These are phyloP conservation scores for Ephialtes manifestator DNA, from an alignment of 2,888 invertebrate genomes.

Conservation along the genomic window DNA sequence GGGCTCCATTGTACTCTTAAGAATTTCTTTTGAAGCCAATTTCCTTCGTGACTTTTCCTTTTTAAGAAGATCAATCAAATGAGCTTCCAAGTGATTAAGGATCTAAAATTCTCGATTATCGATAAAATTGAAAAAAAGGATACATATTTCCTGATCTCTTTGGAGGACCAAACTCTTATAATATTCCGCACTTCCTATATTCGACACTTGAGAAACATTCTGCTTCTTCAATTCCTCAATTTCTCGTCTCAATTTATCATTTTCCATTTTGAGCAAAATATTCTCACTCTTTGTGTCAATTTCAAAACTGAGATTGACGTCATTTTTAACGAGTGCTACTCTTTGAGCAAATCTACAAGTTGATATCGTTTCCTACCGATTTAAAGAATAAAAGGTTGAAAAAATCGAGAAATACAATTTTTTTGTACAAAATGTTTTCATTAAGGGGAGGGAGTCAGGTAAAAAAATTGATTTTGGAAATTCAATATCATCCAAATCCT, in stretches of 20 bases:
- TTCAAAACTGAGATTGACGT: constrained; percentile 85
- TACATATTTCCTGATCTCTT: constrained; percentile 85
- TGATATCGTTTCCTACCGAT: constrained; percentile 86
- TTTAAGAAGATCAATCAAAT: constrained; percentile 73
- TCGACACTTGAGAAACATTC: constrained; percentile 50
- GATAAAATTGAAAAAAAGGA: constrained; percentile 73
- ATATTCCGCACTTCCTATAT: constrained; percentile 74
- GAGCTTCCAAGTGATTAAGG: constrained; percentile 67
- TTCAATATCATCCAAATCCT: too few species aligned
- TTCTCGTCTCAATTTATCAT: constrained; percentile 83
- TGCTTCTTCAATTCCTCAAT: constrained; percentile 77
- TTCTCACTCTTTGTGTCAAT: constrained; percentile 86
- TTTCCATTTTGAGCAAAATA: constrained; percentile 84
- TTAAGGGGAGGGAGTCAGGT: too few species aligned
- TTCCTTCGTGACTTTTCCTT: constrained; percentile 63
- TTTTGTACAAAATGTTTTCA: too few species aligned
- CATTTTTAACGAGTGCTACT: constrained; percentile 86
- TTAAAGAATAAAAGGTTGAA: constrained; percentile 37
- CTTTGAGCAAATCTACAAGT: constrained; percentile 88
- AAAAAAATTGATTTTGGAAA: too few species aligned
- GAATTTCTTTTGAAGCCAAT: background rate
- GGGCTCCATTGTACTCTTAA: background rate
- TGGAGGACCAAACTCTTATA: constrained; percentile 81
- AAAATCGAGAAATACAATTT: too few species aligned
- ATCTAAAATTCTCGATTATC: background rate